Evolutionary conservation across 2,113 vertebrate genomes (phyloP).

Genomic region (Sylvicapra grimmia): DNA sequence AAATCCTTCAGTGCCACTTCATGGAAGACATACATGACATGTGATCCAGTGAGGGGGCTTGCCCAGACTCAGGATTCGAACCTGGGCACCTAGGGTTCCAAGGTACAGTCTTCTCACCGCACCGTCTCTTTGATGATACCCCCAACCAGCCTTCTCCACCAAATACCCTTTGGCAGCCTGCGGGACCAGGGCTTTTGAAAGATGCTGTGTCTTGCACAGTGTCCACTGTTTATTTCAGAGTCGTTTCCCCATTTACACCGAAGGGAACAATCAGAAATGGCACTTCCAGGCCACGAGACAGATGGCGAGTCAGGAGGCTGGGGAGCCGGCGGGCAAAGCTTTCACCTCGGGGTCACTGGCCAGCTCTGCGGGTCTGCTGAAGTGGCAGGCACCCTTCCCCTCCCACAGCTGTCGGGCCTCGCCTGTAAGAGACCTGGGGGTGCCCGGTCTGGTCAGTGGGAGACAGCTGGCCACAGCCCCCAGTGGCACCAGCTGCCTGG

Average conservation of each 20-base stretch:
- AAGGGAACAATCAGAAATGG: neutral
- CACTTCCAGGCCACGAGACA: slow-evolving; percentile 50
- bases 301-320: slow-evolving; percentile 44
- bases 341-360: slow-evolving; percentile 49
- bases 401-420: slow-evolving; percentile 48
- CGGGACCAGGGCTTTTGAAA: neutral
- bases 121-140: rapidly evolving
- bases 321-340: neutral
- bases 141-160: neutral
- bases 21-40: neutral
- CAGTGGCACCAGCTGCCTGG: slow-evolving; percentile 2
- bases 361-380: neutral
- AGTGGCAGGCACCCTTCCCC: neutral
- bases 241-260: neutral
- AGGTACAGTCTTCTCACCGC: rapidly evolving
- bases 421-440: neutral
- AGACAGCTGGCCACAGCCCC: slow-evolving; percentile 41
- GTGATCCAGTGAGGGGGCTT: neutral
- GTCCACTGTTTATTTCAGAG: neutral
- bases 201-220: rapidly evolving
- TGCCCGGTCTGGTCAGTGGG: neutral
- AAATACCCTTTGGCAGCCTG: neutral
- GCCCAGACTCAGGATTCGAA: neutral
- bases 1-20: neutral
- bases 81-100: neutral